Conservation (phyloP, 2,888 invertebrate species). For the Dasypogon diadema region DNA sequence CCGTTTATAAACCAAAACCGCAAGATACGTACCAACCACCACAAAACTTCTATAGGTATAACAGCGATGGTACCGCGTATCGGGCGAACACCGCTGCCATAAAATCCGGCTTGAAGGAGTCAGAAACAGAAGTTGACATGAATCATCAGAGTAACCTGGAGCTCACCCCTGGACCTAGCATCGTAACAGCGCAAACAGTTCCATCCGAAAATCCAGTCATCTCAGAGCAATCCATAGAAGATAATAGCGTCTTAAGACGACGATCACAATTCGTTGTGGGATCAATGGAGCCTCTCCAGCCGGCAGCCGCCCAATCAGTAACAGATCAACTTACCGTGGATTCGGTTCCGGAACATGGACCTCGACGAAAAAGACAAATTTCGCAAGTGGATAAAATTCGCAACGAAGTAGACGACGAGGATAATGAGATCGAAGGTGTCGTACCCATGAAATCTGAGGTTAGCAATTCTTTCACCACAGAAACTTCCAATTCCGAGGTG, state of each 20-base stretch:
- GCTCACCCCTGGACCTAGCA: not conserved
- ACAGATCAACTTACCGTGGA: conserved; percentile 70
- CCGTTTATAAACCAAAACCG: conserved; percentile 24
- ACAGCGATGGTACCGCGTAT: conserved; percentile 34
- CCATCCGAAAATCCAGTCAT: not conserved
- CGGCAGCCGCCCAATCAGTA: conserved; percentile 10
- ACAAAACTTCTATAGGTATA: conserved; percentile 45
- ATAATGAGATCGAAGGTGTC: conserved; percentile 70
- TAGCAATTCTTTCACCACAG: not conserved
- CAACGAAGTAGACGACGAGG: conserved; percentile 69
- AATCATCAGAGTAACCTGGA: conserved; percentile 6
- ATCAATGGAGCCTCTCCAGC: conserved; percentile 66
- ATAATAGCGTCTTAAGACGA: conserved; percentile 54
- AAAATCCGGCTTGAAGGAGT: conserved; percentile 15
- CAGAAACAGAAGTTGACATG: not conserved
- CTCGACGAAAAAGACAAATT: conserved; percentile 69
- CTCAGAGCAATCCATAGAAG: conserved; percentile 33
- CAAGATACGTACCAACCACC: conserved; percentile 32
- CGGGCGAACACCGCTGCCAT: conserved; percentile 41
- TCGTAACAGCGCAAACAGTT: conserved; percentile 45
- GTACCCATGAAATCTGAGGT: not conserved
- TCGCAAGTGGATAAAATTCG: conserved; percentile 58
- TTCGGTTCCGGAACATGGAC: conserved; percentile 76
- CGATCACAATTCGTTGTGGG: conserved; percentile 77
- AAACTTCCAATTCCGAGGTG: not conserved